Evolutionary conservation across 2,797 vertebrate genomes (phyloP).

Genomic region (Fringilla coelebs): DNA sequence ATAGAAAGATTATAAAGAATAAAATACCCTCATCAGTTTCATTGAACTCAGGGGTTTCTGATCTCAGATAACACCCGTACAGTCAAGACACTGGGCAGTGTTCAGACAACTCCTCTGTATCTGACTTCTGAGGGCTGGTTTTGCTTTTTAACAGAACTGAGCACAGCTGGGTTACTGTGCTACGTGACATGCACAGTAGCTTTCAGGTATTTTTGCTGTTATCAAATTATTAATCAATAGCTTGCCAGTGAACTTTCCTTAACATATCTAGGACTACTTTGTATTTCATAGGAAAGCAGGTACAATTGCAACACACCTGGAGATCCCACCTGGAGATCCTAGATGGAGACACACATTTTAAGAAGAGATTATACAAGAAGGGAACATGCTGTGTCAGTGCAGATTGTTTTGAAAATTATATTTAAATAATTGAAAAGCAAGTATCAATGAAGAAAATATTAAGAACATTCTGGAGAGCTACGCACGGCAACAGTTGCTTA

Average conservation of each 20-base stretch:
- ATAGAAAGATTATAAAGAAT: background rate
- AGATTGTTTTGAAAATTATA: background rate
- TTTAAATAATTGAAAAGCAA: background rate
- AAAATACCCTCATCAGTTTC: background rate
- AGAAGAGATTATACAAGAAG: background rate
- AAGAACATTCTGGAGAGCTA: background rate
- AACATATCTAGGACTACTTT: background rate
- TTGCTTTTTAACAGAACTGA: background rate
- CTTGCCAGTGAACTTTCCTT: background rate
- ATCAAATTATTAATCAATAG: background rate
- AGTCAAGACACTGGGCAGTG: background rate
- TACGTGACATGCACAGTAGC: background rate
- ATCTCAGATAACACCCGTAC: background rate
- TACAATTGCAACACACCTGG: background rate
- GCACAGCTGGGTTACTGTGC: rapidly evolving
- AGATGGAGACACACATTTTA: background rate
- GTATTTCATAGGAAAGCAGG: background rate
- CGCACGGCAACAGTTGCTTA: background rate
- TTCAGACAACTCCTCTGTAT: background rate
- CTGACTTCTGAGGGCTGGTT: background rate
- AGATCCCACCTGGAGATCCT: background rate
- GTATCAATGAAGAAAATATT: background rate
- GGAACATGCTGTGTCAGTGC: rapidly evolving
- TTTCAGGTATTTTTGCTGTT: background rate
- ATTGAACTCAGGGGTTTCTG: background rate